Conservation (phyloP, 2,797 vertebrate species). For the Microtus obscurus region DNA sequence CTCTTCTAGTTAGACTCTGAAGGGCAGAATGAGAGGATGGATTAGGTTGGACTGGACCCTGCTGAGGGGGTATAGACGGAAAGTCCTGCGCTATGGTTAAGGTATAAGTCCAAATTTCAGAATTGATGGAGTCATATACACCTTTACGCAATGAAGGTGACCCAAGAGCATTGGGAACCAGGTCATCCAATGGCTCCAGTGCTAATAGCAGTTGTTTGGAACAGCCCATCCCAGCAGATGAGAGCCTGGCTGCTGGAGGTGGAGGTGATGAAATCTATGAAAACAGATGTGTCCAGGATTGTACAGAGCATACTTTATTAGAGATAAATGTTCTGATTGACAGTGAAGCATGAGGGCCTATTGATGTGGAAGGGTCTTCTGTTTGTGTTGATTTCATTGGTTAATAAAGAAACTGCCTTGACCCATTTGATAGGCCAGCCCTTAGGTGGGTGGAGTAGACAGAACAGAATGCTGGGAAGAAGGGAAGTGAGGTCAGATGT, state of each 20-base stretch:
- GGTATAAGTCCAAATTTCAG: neutral
- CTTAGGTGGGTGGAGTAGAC: too few relatives aligned
- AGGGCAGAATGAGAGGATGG: neutral
- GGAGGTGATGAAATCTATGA: neutral
- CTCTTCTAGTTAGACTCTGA: neutral
- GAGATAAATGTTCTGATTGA: neutral
- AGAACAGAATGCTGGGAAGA: too few relatives aligned
- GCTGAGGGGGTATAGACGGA: neutral
- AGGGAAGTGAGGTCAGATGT: too few relatives aligned
- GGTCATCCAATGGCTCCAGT: neutral
- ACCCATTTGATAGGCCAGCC: too few relatives aligned
- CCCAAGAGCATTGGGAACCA: neutral
- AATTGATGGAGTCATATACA: neutral
- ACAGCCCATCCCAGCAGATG: neutral
- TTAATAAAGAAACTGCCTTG: too few relatives aligned
- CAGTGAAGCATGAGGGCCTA: accelerated
- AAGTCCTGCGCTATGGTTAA: neutral
- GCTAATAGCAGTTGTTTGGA: neutral
- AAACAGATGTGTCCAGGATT: neutral
- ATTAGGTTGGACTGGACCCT: neutral
- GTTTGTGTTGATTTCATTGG: too few relatives aligned
- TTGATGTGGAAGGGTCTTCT: too few relatives aligned
- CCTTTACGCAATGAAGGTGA: neutral
- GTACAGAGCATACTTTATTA: neutral
- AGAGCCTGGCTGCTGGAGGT: neutral